These are phyloP conservation scores for Heliconius aoede DNA, from an alignment of 2,888 invertebrate species.

Conservation along the genomic window DNA sequence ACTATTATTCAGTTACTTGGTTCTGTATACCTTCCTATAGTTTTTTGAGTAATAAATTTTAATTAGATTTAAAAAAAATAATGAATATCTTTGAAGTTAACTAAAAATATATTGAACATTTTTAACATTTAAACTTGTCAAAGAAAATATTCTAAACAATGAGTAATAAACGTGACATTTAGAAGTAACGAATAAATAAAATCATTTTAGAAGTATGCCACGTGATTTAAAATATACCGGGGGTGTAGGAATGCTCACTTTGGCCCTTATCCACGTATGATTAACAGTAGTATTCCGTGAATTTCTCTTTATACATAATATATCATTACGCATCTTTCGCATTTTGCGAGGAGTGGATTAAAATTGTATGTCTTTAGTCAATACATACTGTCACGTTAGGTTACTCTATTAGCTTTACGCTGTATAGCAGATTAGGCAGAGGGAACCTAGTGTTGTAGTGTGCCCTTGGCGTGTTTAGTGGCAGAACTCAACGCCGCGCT, in stretches of 20 bases:
- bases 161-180: not conserved
- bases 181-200: not conserved
- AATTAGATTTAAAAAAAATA: too few relatives aligned
- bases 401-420: too few relatives aligned
- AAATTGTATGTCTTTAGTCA: not conserved
- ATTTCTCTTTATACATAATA: not conserved
- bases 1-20: too few relatives aligned
- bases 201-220: not conserved
- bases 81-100: too few relatives aligned
- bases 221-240: not conserved
- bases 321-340: not conserved
- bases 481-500: too few relatives aligned
- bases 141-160: not conserved
- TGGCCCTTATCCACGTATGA: conserved; percentile 31
- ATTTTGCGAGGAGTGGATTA: not conserved
- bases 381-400: not conserved
- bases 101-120: too few relatives aligned
- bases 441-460: too few relatives aligned
- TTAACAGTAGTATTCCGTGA: conserved; percentile 11
- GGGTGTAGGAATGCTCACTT: conserved; percentile 26
- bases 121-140: not conserved
- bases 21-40: too few relatives aligned
- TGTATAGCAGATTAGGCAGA: too few relatives aligned
- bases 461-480: too few relatives aligned
- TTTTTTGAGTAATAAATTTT: too few relatives aligned